Conservation (phyloP, 1,140 invertebrate species). For the Probaryconus sp. region DNA sequence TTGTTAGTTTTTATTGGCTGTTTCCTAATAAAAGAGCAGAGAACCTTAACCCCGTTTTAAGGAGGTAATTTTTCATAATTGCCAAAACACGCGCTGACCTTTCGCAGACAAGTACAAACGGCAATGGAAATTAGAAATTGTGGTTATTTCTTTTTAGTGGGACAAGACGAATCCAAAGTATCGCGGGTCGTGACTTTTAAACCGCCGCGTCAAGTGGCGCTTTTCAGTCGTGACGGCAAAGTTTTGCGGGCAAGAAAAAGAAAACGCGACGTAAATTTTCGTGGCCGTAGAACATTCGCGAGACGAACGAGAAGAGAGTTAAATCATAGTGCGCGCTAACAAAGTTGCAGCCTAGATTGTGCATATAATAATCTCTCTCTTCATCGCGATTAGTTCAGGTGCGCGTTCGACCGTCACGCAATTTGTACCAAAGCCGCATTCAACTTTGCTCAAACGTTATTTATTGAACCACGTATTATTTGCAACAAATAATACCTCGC, state of each 20-base stretch:
- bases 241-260: too few relatives aligned
- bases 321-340: constrained; percentile 41
- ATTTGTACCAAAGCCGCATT: constrained; percentile 27
- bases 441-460: constrained; percentile 39
- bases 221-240: too few relatives aligned
- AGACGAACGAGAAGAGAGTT: too few relatives aligned
- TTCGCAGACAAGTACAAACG: not conserved
- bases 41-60: too few relatives aligned
- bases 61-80: too few relatives aligned
- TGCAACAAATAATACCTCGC: constrained; percentile 38
- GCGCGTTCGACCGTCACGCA: constrained; percentile 49
- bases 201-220: constrained; percentile 29
- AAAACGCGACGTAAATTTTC: constrained; percentile 38
- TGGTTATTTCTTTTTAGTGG: constrained; percentile 14
- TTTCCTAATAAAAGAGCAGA: too few relatives aligned
- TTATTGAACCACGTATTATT: constrained; percentile 29
- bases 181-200: constrained; percentile 41
- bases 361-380: constrained; percentile 49
- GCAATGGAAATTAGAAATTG: constrained; percentile 33
- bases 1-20: too few relatives aligned
- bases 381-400: constrained; percentile 41
- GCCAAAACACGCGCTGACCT: constrained; percentile 28
- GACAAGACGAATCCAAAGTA: constrained; percentile 1
- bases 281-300: constrained; percentile 25
- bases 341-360: constrained; percentile 36